These are phyloP conservation scores for Hypolimnas misippus DNA, from an alignment of 2,888 invertebrate species.

Conservation along the genomic window DNA sequence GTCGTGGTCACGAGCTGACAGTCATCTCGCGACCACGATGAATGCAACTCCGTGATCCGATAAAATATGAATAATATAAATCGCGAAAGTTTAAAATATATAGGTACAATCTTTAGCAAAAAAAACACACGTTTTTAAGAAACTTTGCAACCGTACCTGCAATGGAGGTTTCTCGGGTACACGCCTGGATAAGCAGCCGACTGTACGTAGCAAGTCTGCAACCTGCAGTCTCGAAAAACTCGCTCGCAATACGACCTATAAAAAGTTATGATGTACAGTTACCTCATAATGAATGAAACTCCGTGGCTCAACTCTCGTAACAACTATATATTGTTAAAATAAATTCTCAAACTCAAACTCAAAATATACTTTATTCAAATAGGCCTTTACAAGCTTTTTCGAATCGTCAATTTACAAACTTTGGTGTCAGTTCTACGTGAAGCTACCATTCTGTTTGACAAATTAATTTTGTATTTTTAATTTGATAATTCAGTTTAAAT, in stretches of 20 bases:
- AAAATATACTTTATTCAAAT: too few species aligned
- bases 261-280: constrained; percentile 30
- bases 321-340: constrained; percentile 25
- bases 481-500: neutral
- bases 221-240: constrained; percentile 93
- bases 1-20: too few species aligned
- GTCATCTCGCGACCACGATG: too few species aligned
- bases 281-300: constrained; percentile 28
- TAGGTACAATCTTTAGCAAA: neutral
- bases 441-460: too few species aligned
- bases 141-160: constrained; percentile 75
- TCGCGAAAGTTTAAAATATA: too few species aligned
- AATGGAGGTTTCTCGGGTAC: constrained; percentile 95
- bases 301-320: constrained; percentile 22
- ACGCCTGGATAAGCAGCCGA: constrained; percentile 97
- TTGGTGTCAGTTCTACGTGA: too few species aligned
- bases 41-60: too few species aligned
- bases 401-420: too few species aligned
- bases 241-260: constrained; percentile 93
- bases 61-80: too few species aligned
- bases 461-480: constrained; percentile 12
- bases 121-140: constrained; percentile 12
- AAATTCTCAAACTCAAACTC: too few species aligned
- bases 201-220: constrained; percentile 97
- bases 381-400: too few species aligned